phyloP scores from a whole-genome alignment of 2,888 invertebrate genomes.

The Gymnoscelis rufifasciata region DNA sequence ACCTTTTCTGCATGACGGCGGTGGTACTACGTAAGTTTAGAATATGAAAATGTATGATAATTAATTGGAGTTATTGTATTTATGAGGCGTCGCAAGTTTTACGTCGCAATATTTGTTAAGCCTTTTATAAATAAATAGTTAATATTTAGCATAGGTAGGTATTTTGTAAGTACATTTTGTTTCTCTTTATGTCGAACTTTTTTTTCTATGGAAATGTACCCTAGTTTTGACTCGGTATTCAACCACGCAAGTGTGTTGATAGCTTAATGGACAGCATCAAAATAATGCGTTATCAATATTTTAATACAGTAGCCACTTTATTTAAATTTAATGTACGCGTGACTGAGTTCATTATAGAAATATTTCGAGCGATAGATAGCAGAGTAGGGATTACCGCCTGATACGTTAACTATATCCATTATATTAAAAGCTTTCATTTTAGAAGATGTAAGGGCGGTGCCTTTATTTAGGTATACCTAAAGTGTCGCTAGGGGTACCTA shows the following conservation, averaged over 20 bases:
- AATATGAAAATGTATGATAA: too few relatives aligned
- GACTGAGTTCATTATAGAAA: conserved; percentile 68
- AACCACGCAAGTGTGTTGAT: conserved; percentile 6
- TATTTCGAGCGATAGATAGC: conserved; percentile 53
- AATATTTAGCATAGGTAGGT: too few relatives aligned
- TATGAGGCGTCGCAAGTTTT: too few relatives aligned
- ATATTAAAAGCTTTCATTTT: conserved; percentile 27
- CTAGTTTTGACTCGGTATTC: conserved; percentile 28
- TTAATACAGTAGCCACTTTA: conserved; percentile 74
- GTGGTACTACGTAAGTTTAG: too few relatives aligned
- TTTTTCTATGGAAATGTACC: too few relatives aligned
- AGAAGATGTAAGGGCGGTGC: conserved; percentile 8
- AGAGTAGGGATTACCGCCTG: conserved; percentile 29
- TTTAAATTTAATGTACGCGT: conserved; percentile 73
- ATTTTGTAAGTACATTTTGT: too few relatives aligned
- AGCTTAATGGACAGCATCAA: conserved; percentile 47
- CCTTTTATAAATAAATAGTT: too few relatives aligned
- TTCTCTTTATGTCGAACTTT: too few relatives aligned
- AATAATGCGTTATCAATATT: conserved; percentile 73
- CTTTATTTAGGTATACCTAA: neutral
- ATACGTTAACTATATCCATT: conserved; percentile 26
- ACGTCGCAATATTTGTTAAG: too few relatives aligned
- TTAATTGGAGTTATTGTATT: too few relatives aligned
- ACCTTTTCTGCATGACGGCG: too few relatives aligned
- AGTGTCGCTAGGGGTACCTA: too few relatives aligned